Evolutionary conservation across 2,113 vertebrate species (phyloP).

Genomic region (Poeciliopsis prolifica): DNA sequence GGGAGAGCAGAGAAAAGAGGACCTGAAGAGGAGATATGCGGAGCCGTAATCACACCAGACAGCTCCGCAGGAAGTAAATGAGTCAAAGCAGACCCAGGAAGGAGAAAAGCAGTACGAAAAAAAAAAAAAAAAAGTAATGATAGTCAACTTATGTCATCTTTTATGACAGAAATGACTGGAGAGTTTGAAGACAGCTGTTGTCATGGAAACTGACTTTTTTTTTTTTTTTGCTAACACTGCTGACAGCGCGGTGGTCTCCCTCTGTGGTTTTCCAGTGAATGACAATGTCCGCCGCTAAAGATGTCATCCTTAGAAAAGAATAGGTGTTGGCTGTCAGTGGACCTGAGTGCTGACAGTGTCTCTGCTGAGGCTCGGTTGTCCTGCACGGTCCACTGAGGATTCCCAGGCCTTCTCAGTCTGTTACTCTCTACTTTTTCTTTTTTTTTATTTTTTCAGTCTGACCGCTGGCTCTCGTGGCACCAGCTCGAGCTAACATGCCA

Average conservation of each 20-base stretch:
- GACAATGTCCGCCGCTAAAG: constrained; percentile 67
- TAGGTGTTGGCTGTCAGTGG: constrained; percentile 56
- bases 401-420: constrained; percentile 6
- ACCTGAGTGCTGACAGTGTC: constrained; percentile 46
- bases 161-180: constrained; percentile 59
- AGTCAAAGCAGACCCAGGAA: constrained; percentile 34
- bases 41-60: constrained; percentile 52
- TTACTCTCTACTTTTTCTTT: neutral
- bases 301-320: constrained; percentile 61
- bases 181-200: constrained; percentile 68
- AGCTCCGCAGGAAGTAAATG: constrained; percentile 35
- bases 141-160: constrained; percentile 58
- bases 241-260: constrained; percentile 35
- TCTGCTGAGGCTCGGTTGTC: constrained; percentile 31
- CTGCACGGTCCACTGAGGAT: constrained; percentile 29
- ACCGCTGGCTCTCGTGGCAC: constrained; percentile 30
- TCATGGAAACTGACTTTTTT: constrained; percentile 70
- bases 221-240: constrained; percentile 18
- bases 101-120: neutral
- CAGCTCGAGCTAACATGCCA: constrained; percentile 38
- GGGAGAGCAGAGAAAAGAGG: constrained; percentile 18
- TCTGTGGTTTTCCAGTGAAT: constrained; percentile 52
- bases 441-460: constrained; percentile 27
- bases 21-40: constrained; percentile 31
- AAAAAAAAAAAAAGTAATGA: constrained; percentile 38